Evolutionary conservation across 2,888 invertebrate species (phyloP), one percentile per base, ranked within the genome.

Genomic region (Macaria liturata): DNA sequence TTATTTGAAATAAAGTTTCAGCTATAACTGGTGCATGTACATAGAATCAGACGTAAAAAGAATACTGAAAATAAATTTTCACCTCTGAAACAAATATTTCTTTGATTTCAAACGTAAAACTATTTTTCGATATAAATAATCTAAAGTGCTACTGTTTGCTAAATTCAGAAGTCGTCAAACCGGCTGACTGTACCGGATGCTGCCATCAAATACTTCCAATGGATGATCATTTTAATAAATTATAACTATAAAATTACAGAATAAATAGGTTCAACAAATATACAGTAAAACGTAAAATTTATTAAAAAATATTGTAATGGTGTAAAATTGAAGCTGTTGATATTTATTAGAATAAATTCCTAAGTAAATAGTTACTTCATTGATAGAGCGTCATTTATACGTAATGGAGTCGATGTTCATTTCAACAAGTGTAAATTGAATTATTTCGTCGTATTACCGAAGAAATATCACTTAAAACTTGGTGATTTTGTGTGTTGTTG

Each of bases 361-460:
- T 65, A 42, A 53, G 54, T 3, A 67, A 81, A 80, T 71, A 86
- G 87, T 75, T 64, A 48, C 57, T 79, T 66, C 70, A 72, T 87
- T 92, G 93, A 93, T 77, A 88, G 86, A 92, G 93, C 94, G 93
- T 93, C 93, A 93, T 91, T 93, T 91, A 92, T 93, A 92, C 93
- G 93, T 93, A 93, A 94, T 94, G 94, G 94, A 93, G 93, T 92
- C 93, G 89, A 92, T 81, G 81, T 86, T 84, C 80, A 78, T 71
- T 80, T 79, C 76, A 70, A 81, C 72, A 70, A 82, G 74, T 83
- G 80, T 71, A 81, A 78, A 79, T 78, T 81, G 70, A 43, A 76
- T 75, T 70, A 73, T 76, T 78, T 82, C 81, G 73, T 71, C 68
- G 71, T 69, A 74, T 80, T 83, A 76, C 67, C 61, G 59, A 66